These are phyloP conservation scores for Drosophila cardini DNA, from an alignment of 1,140 invertebrate genomes.

Conservation along the genomic window DNA sequence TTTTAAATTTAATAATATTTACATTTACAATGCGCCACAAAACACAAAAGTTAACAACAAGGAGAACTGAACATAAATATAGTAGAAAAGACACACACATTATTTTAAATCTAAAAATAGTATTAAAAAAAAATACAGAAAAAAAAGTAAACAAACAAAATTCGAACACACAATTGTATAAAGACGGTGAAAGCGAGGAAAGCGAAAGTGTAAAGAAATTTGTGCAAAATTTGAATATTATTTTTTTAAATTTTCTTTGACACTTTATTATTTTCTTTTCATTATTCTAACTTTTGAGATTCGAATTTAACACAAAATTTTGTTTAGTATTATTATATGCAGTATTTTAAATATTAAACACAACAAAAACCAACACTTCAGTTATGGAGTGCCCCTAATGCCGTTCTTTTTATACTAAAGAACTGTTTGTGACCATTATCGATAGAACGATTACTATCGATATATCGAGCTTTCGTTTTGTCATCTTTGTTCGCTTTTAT, in stretches of 20 bases:
- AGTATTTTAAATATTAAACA: neutral
- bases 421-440: neutral
- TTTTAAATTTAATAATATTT: conserved; percentile 16
- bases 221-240: neutral
- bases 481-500: neutral
- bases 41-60: conserved; percentile 1
- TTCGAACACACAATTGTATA: neutral
- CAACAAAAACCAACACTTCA: neutral
- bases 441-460: neutral
- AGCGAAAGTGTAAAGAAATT: no score
- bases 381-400: neutral
- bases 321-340: neutral
- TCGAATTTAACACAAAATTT: conserved; percentile 4
- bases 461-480: neutral
- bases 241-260: neutral
- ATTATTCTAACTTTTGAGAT: neutral
- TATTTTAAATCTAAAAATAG: neutral
- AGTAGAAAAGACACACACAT: conserved; percentile 4
- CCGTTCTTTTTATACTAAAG: neutral
- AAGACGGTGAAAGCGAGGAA: neutral
- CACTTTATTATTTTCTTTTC: neutral
- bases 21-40: conserved; percentile 28
- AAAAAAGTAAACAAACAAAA: neutral
- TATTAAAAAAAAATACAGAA: neutral
- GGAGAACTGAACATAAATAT: conserved; percentile 3